Conservation (phyloP, 64 coral and sea anemone genomes). For the Actinia tenebrosa region DNA sequence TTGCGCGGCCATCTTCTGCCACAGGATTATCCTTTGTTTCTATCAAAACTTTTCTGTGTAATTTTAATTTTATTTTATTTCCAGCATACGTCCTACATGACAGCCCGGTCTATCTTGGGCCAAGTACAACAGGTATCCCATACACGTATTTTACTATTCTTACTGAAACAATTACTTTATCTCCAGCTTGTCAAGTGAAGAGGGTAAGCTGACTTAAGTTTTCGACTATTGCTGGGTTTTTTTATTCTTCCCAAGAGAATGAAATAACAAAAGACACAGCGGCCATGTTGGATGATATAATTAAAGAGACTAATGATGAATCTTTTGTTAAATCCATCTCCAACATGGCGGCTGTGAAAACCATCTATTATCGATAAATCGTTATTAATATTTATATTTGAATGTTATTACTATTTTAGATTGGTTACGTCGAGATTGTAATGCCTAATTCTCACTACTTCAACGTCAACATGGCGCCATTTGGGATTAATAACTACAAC, state of each 20-base stretch:
- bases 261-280: no score
- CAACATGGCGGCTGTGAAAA: no score
- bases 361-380: no score
- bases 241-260: no score
- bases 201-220: no score
- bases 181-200: no score
- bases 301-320: no score
- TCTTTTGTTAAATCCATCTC: no score
- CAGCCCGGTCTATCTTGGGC: constrained; percentile 41
- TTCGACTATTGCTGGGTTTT: no score
- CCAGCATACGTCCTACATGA: constrained; percentile 64
- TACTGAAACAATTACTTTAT: no score
- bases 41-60: background rate
- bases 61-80: background rate
- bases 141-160: background rate
- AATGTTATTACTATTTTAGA: background rate
- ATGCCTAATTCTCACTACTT: constrained; percentile 80
- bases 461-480: constrained; percentile 81
- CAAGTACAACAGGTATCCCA: constrained; percentile 44
- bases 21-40: background rate
- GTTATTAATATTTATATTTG: background rate
- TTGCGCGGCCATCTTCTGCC: background rate
- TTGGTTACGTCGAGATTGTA: constrained; percentile 68
- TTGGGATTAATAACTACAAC: constrained; percentile 79
- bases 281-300: no score